Evolutionary conservation across 2,888 invertebrate species (phyloP).

Genomic region (Globia sparganii): DNA sequence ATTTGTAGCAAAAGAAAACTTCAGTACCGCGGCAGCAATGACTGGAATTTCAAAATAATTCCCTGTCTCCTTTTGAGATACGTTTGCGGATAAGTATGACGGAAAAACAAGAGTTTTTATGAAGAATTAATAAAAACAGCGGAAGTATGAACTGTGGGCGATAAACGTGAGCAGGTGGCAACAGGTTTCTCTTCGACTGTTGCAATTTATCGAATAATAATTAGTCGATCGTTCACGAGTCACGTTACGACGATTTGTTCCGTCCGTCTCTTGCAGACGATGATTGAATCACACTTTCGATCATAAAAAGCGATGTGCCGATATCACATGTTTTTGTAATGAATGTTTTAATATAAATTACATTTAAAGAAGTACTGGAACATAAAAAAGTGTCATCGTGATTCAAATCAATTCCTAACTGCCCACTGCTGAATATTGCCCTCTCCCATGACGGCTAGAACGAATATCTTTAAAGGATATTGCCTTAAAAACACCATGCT

Average conservation of each 20-base stretch:
- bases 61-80: conserved; percentile 1
- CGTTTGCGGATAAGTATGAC: conserved; percentile 1
- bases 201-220: conserved; percentile 44
- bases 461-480: conserved; percentile 26
- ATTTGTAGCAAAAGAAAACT: conserved; percentile 16
- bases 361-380: not conserved
- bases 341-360: too few relatives aligned
- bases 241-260: conserved; percentile 4
- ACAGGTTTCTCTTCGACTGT: conserved; percentile 32
- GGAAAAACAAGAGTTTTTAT: conserved; percentile 1
- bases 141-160: conserved; percentile 14
- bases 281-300: conserved; percentile 16
- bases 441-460: conserved; percentile 11
- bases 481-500: conserved; percentile 31
- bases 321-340: not conserved
- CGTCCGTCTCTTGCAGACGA: not conserved
- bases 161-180: conserved; percentile 21
- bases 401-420: conserved; percentile 17
- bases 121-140: conserved; percentile 38
- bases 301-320: not conserved
- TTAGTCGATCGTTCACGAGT: conserved; percentile 30
- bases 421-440: conserved; percentile 3
- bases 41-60: conserved; percentile 29
- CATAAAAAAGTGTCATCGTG: not conserved
- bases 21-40: not conserved